Percentiles rank a stretch among this genome's conserved stretches.
Evolutionary conservation across 2,113 vertebrate species (phyloP).

Genomic region (Nothoprocta perdicaria): DNA sequence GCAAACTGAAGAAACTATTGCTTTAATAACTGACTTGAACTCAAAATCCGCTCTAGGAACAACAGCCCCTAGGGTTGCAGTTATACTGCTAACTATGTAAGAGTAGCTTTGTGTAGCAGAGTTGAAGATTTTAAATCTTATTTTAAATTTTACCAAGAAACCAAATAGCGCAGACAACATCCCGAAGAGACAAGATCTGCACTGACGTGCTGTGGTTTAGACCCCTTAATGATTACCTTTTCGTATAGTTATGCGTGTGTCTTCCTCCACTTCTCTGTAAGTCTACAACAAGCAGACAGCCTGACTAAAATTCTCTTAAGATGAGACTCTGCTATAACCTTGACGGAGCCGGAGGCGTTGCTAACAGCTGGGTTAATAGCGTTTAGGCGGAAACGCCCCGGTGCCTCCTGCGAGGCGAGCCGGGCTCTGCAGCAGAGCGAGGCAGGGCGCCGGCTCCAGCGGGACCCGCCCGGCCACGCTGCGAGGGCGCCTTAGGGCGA

Average conservation of each 20-base stretch:
- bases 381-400: too few relatives aligned
- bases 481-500: too few relatives aligned
- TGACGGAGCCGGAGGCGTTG: rapidly evolving
- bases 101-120: not conserved
- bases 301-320: too few relatives aligned
- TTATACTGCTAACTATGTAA: not conserved
- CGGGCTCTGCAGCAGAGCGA: too few relatives aligned
- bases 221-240: rapidly evolving
- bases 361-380: rapidly evolving
- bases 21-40: not conserved
- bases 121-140: not conserved
- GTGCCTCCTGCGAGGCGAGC: too few relatives aligned
- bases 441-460: too few relatives aligned
- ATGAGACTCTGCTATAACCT: not conserved
- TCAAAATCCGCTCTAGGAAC: not conserved
- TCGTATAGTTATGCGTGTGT: not conserved
- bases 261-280: not conserved
- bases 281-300: not conserved
- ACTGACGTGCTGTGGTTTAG: not conserved
- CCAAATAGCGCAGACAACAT: not conserved
- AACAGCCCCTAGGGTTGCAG: not conserved
- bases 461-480: too few relatives aligned
- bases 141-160: not conserved
- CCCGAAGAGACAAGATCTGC: rapidly evolving
- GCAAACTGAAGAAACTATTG: not conserved